Evolutionary conservation across 2,888 invertebrate species (phyloP), one percentile per base, ranked within the genome.

Genomic region (Caradrina kadenii): DNA sequence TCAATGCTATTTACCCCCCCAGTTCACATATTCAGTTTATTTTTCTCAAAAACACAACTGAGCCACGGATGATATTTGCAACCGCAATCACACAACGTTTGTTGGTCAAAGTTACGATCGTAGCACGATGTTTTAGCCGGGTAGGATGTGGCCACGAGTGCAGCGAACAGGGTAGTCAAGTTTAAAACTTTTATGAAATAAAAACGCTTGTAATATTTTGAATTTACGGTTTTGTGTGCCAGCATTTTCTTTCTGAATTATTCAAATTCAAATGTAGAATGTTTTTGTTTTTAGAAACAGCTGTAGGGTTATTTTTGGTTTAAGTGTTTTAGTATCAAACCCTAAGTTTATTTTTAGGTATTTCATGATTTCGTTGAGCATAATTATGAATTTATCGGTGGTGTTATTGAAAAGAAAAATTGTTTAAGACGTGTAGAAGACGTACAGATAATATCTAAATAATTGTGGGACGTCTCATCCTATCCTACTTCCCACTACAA

Each of bases 81-180:
- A 62, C 77, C 69, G 67, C 64, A 62, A 68, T 64, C 67, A 77
- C 60, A 66, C 63, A 66, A 62, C 64, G 63, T 67, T 74, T 81
- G 58, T 67, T 19, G 63, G 67, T 63, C 42, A 77, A 80, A 79
- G 75, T 80, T 81, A 80, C 53, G 81, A 79, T 72, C 66, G 10
- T 42, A 50, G 48, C 55, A 62, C 52, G 68, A 63, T 48, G 53
- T 68, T 70, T 35, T 49, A 77, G 45, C 58, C 52, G 45, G 55
- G 19, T 59, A 53, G 22, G 61, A 69, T 69, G 77, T 26, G 73
- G 71, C 81, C 81, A 69, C 61, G 58, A 71, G 55, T 69, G 65
- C 63, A 64, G 74, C 68, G 58, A 77, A 69, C 58, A 26, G 35
- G 11, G 17, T 61, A 19, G 22, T 77, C n/a, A 21, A 66, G 63